phyloP scores from a whole-genome alignment of 2,888 invertebrate species.

The Muscina levida region DNA sequence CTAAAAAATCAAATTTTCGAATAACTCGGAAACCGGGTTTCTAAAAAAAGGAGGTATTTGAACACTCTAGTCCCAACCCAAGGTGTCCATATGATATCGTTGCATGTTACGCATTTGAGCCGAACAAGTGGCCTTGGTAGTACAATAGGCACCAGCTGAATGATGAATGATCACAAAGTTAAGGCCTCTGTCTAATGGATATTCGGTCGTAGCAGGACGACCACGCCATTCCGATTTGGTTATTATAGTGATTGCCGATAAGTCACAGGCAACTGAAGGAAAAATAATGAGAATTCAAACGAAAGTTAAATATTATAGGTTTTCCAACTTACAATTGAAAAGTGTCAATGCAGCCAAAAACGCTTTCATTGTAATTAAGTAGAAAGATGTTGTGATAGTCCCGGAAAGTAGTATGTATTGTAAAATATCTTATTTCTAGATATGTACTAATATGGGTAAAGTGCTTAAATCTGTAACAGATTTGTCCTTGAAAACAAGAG shows the following conservation, averaged over 20 bases:
- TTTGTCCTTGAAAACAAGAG: too few relatives aligned
- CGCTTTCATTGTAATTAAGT: conserved; percentile 48
- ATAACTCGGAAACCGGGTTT: too few relatives aligned
- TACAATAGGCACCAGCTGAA: conserved; percentile 71
- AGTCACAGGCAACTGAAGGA: conserved; percentile 67
- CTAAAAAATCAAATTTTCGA: too few relatives aligned
- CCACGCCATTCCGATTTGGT: conserved; percentile 74
- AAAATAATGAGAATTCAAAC: not conserved
- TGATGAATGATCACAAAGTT: conserved; percentile 72
- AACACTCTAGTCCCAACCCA: too few relatives aligned
- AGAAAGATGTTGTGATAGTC: too few relatives aligned
- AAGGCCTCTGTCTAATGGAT: conserved; percentile 68
- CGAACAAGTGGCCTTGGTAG: conserved; percentile 70
- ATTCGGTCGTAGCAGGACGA: conserved; percentile 71
- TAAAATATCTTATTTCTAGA: too few relatives aligned
- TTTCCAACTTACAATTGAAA: conserved; percentile 44
- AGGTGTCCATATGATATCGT: conserved; percentile 73
- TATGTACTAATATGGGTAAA: too few relatives aligned
- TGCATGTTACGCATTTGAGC: conserved; percentile 74
- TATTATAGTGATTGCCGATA: conserved; percentile 70
- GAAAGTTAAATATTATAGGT: not conserved
- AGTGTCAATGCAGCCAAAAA: conserved; percentile 40
- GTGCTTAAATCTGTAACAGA: too few relatives aligned
- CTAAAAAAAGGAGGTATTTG: too few relatives aligned
- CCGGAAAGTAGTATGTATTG: too few relatives aligned